These are phyloP conservation scores for Junonia oenone DNA, from an alignment of 2,888 invertebrate genomes.

Conservation along the genomic window DNA sequence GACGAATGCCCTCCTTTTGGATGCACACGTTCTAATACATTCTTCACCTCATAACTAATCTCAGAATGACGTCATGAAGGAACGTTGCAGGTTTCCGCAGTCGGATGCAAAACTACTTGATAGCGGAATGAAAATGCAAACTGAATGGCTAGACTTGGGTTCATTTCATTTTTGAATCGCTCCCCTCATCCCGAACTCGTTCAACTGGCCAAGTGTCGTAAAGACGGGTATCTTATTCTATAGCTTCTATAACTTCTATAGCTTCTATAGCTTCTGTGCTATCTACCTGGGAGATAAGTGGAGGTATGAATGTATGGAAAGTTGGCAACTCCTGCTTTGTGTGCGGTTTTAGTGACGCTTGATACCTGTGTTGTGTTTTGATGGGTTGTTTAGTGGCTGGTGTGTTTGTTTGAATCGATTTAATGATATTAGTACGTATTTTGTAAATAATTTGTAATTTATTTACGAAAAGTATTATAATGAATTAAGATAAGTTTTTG, in stretches of 20 bases:
- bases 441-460: no score
- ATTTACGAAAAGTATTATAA: no score
- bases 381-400: no score
- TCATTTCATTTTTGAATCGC: constrained; percentile 26
- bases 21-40: no score
- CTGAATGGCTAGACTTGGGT: constrained; percentile 27
- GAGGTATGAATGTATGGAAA: background rate
- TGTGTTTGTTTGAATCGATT: no score
- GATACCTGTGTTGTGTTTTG: no score
- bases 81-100: background rate
- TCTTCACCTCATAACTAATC: background rate
- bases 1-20: no score
- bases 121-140: constrained; percentile 30
- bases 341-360: no score
- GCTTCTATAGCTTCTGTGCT: constrained; percentile 4
- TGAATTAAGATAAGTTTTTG: no score
- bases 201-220: constrained; percentile 17
- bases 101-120: constrained; percentile 12
- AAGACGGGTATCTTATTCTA: constrained; percentile 17
- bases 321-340: background rate
- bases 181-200: constrained; percentile 16
- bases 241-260: no score
- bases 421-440: no score
- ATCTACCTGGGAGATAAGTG: background rate
- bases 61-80: background rate